Evolutionary conservation across 2,113 vertebrate genomes (phyloP), one percentile per base, ranked within the genome.

Genomic region (Pelobates fuscus): DNA sequence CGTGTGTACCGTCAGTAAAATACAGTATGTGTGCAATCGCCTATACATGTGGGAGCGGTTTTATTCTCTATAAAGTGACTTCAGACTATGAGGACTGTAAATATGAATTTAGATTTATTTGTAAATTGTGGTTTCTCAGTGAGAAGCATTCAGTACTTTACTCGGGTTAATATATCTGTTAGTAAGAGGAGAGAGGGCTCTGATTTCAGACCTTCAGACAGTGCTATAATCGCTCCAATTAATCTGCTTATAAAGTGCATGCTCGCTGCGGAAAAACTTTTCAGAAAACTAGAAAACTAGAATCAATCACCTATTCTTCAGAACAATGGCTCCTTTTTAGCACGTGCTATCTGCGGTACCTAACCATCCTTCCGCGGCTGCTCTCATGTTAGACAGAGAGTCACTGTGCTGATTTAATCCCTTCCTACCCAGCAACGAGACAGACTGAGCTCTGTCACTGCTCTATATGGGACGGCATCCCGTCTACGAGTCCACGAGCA

Each of bases 281-380:
- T 54, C 59, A 27, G 59, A 54, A 72, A n/a, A n/a, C n/a, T 44
- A 72, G 32, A 37, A 10, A 37, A 37, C 23, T 14, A 37, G 18
- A 73, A 73, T 64, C 20, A 73, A 73, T 73, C 23, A 43, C 60
- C 60, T 43, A 73, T 73, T 73, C 60, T 57, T 65, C 46, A 14
- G 44, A 55, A 73, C 71, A 73, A 73, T 41, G 71, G 21, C 1
- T 61, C 60, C 30, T 55, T 73, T 25, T 65, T 73, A 23, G 27
- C 21, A 8, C 27, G 29, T 5, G 20, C 60, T 49, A 30, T 64
- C 59, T 37, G 44, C 2, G 24, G 49, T 25, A 37, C 44, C 7
- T 23, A 30, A 62, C 32, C 25, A 46, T 24, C 23, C 21, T 46
- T 15, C 20, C 17, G 63, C 20, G 46, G 17, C 21, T 49, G n/a